phyloP scores from a whole-genome alignment of 2,113 vertebrate species.

The Chaetops frenatus region DNA sequence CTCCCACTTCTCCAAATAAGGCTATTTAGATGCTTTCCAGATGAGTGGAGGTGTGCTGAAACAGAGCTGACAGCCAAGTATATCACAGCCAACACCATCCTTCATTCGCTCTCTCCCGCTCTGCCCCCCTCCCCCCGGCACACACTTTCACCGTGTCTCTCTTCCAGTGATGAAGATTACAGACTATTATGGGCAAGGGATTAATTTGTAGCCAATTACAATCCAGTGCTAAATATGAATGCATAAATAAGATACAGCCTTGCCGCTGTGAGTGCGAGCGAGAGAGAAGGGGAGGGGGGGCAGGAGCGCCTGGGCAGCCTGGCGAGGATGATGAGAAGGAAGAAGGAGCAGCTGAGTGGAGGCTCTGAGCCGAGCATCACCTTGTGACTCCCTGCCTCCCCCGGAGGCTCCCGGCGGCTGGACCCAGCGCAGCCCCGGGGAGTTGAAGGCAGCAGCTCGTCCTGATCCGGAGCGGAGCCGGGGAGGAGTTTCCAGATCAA shows the following conservation, averaged over 20 bases:
- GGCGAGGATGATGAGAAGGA: constrained; percentile 65
- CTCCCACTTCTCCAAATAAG: constrained; percentile 74
- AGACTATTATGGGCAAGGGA: constrained; percentile 80
- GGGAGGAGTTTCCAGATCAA: constrained; percentile 48
- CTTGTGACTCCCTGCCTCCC: constrained; percentile 36
- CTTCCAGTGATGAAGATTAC: constrained; percentile 71
- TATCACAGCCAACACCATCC: constrained; percentile 67
- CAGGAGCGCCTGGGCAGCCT: constrained; percentile 59
- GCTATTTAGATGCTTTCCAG: constrained; percentile 81
- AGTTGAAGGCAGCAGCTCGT: neutral
- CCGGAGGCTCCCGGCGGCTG: neutral
- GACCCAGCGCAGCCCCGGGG: neutral
- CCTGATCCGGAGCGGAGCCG: neutral
- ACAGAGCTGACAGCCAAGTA: constrained; percentile 73
- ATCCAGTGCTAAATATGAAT: constrained; percentile 77
- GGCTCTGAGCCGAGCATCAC: constrained; percentile 55
- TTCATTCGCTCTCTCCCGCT: constrained; percentile 48
- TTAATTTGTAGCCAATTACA: constrained; percentile 93
- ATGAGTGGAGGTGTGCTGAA: constrained; percentile 69
- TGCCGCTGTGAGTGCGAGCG: constrained; percentile 32
- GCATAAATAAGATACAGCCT: constrained; percentile 75
- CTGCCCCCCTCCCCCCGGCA: constrained; percentile 34
- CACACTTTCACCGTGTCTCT: constrained; percentile 55
- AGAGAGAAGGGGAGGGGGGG: constrained; percentile 9
- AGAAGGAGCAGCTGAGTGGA: constrained; percentile 64